Conservation (phyloP, 2,888 invertebrate species). For the Drosophila mercatorum region DNA sequence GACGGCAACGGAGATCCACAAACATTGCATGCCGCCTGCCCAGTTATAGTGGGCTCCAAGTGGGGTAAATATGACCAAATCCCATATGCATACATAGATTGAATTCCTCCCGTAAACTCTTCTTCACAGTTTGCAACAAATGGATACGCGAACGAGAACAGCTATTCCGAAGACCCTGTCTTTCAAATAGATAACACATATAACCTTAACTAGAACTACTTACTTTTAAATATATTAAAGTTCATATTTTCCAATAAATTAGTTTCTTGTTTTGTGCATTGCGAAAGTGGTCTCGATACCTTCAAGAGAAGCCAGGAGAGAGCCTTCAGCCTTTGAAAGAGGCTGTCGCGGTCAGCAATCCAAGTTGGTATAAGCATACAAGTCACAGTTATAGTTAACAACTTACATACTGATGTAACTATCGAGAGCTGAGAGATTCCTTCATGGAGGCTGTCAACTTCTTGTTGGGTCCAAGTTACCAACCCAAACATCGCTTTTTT, state of each 20-base stretch:
- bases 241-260: background rate
- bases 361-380: conserved; percentile 62
- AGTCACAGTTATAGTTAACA: conserved; percentile 47
- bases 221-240: conserved; percentile 1
- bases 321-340: conserved; percentile 22
- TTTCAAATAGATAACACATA: background rate
- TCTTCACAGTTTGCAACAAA: conserved; percentile 90
- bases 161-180: conserved; percentile 88
- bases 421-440: conserved; percentile 47
- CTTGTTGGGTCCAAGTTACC: conserved; percentile 74
- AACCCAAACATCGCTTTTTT: too few species aligned
- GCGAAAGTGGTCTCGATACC: too few species aligned
- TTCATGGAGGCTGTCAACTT: conserved; percentile 80
- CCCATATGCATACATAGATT: background rate
- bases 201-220: background rate
- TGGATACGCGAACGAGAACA: conserved; percentile 95
- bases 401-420: conserved; percentile 63
- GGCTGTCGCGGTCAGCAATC: conserved; percentile 70
- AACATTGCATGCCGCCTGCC: conserved; percentile 81
- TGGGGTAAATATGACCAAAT: conserved; percentile 70
- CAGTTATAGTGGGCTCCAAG: conserved; percentile 81
- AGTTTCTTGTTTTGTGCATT: too few species aligned
- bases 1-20: conserved; percentile 58
- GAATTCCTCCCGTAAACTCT: background rate
- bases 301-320: too few species aligned